Base-by-base conservation (phyloP, 2,888 invertebrate species). In the Lottia scabra region DNA sequence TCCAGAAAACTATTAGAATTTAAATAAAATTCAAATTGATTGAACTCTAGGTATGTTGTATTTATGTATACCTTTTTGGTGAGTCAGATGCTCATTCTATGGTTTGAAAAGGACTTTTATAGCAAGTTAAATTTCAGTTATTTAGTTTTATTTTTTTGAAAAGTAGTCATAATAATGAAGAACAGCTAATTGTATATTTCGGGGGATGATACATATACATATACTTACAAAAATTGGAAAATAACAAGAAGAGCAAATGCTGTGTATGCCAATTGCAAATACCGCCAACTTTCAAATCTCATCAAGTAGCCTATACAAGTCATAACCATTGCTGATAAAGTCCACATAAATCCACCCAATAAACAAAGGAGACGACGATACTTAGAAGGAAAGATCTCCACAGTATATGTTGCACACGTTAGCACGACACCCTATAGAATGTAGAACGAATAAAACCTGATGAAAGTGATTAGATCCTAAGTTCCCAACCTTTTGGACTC, bases 171-270 rank as follows among this genome's bases (percentile, higher is more conserved):
- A n/a, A n/a, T n/a, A n/a, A n/a, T n/a, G n/a, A n/a, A n/a, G n/a
- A n/a, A n/a, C n/a, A n/a, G n/a, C n/a, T n/a, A n/a, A n/a, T n/a
- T n/a, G n/a, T n/a, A n/a, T n/a, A n/a, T n/a, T n/a, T n/a, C n/a
- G n/a, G n/a, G n/a, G n/a, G n/a, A n/a, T n/a, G n/a, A n/a, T n/a
- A n/a, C n/a, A n/a, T n/a, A n/a, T n/a, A n/a, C n/a, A n/a, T 1
- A 10, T 56, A 64, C 63, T 63, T 63, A 69, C 69, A 63, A 44
- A 45, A 69, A 63, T 63, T 69, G 69, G 26, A 69, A n/a, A 38
- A 69, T 63, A 26, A 63, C 38, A 16, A 16, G 27, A 16, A 63
- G 19, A 15, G 69, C 62, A 23, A 45, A 62, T 10, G 69, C n/a
- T 26, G 23, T 43, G 27, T 38, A 69, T 10, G 56, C 69, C 13